phyloP scores from a whole-genome alignment of 2,797 vertebrate genomes.

The Bradypodion ventrale region DNA sequence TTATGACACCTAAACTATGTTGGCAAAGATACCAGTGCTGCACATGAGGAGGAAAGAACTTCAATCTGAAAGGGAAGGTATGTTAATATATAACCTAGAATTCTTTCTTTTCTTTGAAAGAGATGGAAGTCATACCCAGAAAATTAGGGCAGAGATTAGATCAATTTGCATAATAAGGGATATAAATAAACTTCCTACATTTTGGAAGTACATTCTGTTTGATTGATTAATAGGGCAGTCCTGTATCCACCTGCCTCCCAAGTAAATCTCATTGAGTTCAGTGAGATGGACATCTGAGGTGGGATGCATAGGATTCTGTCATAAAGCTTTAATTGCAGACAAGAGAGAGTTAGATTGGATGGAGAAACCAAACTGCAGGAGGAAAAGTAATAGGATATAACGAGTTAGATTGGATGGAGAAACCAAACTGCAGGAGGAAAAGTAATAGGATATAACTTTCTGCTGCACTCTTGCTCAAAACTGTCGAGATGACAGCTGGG shows the following conservation, averaged over 20 bases:
- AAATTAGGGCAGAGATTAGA: neutral
- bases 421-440: slow-evolving; percentile 50
- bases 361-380: slow-evolving; percentile 47
- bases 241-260: neutral
- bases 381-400: slow-evolving; percentile 69
- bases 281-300: neutral
- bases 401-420: slow-evolving; percentile 45
- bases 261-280: neutral
- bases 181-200: slow-evolving; percentile 2
- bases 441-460: slow-evolving; percentile 70
- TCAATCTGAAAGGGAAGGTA: slow-evolving; percentile 23
- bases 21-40: slow-evolving; percentile 39
- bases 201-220: slow-evolving; percentile 49
- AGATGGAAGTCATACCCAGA: slow-evolving; percentile 39
- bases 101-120: slow-evolving; percentile 24
- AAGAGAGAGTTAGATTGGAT: slow-evolving; percentile 32
- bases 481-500: slow-evolving; percentile 48
- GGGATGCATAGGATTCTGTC: neutral
- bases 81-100: slow-evolving; percentile 12
- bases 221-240: slow-evolving; percentile 27
- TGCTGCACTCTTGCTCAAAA: slow-evolving; percentile 57
- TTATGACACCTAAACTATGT: slow-evolving; percentile 28
- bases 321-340: slow-evolving; percentile 56
- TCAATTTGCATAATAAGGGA: slow-evolving; percentile 9
- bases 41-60: slow-evolving; percentile 30